Base-by-base conservation (phyloP, 2,113 vertebrate genomes). In the Cnemophilus loriae region DNA sequence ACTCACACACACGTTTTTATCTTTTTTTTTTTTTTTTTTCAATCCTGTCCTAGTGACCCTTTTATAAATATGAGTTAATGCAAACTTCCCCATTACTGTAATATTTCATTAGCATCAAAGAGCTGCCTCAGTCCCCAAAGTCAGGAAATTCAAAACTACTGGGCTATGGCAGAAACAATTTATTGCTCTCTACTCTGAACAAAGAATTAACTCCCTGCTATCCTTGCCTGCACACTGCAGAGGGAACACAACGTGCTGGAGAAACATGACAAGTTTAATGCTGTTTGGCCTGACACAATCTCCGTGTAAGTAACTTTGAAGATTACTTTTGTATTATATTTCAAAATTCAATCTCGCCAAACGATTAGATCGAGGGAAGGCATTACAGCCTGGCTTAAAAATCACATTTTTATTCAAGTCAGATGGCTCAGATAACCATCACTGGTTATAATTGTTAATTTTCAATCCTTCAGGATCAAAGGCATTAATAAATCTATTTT, bases 51-150 rank as follows among this genome's bases (percentile, higher is more conserved):
- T 17, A 83, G 61, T 70, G 89, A 95, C 91, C 87, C 84, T 76
- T 79, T 56, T 47, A 35, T 71, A 89, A 96, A 79, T n/a, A 30
- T 1, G 49, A 95, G 41, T 81, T 84, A 91, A 90, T 71, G 50
- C 57, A 74, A 92, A 73, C 86, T 86, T 91, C 81, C 78, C 94
- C 83, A 93, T 90, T 78, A 90, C 84, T 95, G 93, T 63, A 94
- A 75, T 84, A 81, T 89, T 92, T 94, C 93, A 95, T 96, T 81
- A 96, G 91, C 92, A 95, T 92, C 92, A 96, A 92, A 96, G 91
- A 93, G 78, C 85, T 91, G 87, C 33, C 76, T 94, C 64, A 9
- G 81, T 95, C 89, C 85, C 90, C 86, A 67, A 92, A 95, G 93
- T 74, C 77, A 76, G 96, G 87, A 89, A 94, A 96, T 86, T 90